A percentile compares a stretch with the other conserved stretches of the same genome.
Conservation (phyloP, 2,113 vertebrate species). For the Salvator merianae region DNA sequence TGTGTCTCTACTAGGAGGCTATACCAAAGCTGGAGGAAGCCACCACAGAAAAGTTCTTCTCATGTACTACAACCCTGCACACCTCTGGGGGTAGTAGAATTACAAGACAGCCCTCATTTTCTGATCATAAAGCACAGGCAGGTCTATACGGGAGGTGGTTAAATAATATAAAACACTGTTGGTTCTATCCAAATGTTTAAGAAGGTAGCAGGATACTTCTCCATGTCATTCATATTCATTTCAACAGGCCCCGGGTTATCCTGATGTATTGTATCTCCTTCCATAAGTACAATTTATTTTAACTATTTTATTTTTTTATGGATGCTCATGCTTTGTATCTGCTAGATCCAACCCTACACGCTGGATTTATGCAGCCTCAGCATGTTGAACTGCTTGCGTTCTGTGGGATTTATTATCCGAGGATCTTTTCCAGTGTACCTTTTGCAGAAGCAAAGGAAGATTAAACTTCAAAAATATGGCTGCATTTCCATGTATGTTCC, state of each 20-base stretch:
- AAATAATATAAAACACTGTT: too few relatives aligned
- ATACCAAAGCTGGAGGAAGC: too few relatives aligned
- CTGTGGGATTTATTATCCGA: not conserved
- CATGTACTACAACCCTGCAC: too few relatives aligned
- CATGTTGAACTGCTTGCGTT: not conserved
- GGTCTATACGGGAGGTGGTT: too few relatives aligned
- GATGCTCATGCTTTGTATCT: constrained; percentile 9
- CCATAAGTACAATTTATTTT: constrained; percentile 8
- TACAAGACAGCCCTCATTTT: too few relatives aligned
- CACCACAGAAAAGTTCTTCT: too few relatives aligned
- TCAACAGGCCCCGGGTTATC: not conserved
- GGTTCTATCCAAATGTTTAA: too few relatives aligned
- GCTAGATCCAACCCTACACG: constrained; percentile 1
- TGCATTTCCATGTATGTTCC: constrained; percentile 2
- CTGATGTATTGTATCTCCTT: not conserved
- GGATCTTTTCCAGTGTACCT: not conserved
- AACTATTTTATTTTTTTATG: constrained; percentile 20
- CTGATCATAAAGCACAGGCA: too few relatives aligned
- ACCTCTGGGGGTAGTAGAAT: too few relatives aligned
- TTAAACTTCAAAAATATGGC: constrained; percentile 12
- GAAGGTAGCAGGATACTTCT: not conserved
- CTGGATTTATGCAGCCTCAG: constrained; percentile 10
- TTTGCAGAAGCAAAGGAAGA: constrained; percentile 15
- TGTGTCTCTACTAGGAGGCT: too few relatives aligned
- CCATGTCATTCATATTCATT: not conserved